Percentiles rank a stretch among this genome's conserved stretches.
Conservation (phyloP, 2,888 invertebrate genomes). For the Uropetala carovei region DNA sequence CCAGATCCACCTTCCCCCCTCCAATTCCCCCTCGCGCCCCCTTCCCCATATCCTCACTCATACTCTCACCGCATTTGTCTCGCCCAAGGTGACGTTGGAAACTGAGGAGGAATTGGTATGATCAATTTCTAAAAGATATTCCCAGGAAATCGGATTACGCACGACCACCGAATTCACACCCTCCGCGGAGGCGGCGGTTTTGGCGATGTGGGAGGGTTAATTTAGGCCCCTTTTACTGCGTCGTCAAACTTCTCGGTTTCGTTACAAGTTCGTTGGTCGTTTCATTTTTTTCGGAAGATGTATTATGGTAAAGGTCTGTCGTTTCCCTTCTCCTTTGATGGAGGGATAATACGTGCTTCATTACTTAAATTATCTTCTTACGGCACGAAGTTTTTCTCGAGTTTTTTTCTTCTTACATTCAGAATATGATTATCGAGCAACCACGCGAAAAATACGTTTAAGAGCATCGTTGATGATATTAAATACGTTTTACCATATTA, state of each 20-base stretch:
- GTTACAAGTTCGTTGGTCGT: neutral
- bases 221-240: neutral
- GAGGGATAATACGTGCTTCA: neutral
- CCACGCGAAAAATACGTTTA: neutral
- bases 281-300: neutral
- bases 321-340: neutral
- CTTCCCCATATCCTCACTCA: too few relatives aligned
- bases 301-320: neutral
- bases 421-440: too few relatives aligned
- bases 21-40: neutral
- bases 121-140: slow-evolving; percentile 49
- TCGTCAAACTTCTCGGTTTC: neutral
- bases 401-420: neutral
- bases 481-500: neutral
- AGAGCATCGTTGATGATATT: neutral
- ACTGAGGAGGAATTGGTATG: neutral
- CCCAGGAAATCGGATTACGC: neutral
- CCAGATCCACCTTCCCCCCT: neutral
- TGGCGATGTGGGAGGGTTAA: neutral
- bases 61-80: neutral
- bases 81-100: neutral
- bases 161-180: neutral
- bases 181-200: neutral
- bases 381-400: neutral
- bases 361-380: neutral